phyloP scores from a whole-genome alignment of 2,888 invertebrate species.

The Candidula unifasciata region DNA sequence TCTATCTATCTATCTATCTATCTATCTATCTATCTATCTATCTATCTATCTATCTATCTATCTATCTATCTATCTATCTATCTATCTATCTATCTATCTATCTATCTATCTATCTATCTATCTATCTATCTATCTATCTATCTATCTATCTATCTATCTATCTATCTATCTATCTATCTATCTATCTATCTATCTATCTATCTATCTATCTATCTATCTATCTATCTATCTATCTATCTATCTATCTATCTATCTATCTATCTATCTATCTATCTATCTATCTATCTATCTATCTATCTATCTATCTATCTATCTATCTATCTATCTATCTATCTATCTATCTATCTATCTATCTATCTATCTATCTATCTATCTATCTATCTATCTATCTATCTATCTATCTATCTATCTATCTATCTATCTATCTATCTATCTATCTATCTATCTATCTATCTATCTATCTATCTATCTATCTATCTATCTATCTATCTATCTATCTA shows the following conservation, averaged over 20 bases:
- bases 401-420: too few species aligned
- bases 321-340: too few species aligned
- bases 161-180: slow-evolving; percentile 8
- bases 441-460: too few species aligned
- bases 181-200: neutral
- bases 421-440: too few species aligned
- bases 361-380: too few species aligned
- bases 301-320: too few species aligned
- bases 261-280: too few species aligned
- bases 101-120: neutral
- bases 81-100: neutral
- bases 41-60: slow-evolving; percentile 8
- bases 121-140: slow-evolving; percentile 1
- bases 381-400: too few species aligned
- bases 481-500: too few species aligned
- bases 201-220: neutral
- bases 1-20: slow-evolving; percentile 8
- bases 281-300: too few species aligned
- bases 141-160: slow-evolving; percentile 8
- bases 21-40: slow-evolving; percentile 8
- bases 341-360: too few species aligned
- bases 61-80: slow-evolving; percentile 1
- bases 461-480: too few species aligned
- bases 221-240: neutral
- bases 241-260: neutral